These are phyloP conservation scores for Rissa tridactyla DNA, from an alignment of 2,113 vertebrate genomes.

Conservation along the genomic window DNA sequence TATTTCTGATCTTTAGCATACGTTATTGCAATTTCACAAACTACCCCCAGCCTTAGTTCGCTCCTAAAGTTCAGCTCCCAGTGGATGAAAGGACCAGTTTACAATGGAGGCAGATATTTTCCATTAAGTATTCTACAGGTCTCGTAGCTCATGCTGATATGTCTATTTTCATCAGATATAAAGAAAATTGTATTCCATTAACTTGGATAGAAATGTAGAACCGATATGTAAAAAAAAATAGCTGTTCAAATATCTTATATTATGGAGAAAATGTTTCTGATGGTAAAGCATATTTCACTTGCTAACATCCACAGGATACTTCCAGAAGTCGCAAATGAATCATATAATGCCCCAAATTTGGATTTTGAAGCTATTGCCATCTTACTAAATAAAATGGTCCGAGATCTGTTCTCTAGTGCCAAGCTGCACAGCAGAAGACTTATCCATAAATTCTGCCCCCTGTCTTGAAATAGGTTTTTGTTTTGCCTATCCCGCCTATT, in stretches of 20 bases:
- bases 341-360: background rate
- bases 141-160: background rate
- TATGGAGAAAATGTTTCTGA: background rate
- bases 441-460: background rate
- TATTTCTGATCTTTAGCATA: background rate
- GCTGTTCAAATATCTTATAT: background rate
- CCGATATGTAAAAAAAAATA: background rate
- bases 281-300: background rate
- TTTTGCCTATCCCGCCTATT: background rate
- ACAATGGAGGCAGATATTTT: background rate
- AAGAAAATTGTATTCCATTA: background rate
- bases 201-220: background rate
- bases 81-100: background rate
- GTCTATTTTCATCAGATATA: background rate
- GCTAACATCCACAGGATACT: background rate
- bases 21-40: background rate
- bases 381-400: background rate
- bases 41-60: background rate
- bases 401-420: background rate
- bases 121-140: background rate
- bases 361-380: background rate
- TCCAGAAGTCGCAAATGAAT: background rate
- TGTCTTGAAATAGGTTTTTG: background rate
- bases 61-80: background rate
- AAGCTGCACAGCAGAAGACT: background rate